Conservation (phyloP, 2,113 vertebrate genomes). For the Megaleporinus macrocephalus region DNA sequence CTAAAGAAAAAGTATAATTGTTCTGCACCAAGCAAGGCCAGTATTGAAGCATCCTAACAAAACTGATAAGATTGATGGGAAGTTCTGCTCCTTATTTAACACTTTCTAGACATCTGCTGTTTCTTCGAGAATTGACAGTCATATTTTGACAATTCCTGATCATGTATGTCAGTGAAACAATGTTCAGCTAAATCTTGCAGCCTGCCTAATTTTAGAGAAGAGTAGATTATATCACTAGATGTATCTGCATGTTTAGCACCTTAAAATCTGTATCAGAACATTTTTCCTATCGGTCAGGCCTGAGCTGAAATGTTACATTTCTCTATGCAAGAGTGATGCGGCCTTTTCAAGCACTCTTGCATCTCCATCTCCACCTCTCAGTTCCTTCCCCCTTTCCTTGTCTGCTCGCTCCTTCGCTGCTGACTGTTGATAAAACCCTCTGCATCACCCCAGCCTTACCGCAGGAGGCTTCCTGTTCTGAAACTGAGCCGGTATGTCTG, state of each 20-base stretch:
- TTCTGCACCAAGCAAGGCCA: neutral
- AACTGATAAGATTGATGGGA: neutral
- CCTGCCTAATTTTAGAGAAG: too few relatives aligned
- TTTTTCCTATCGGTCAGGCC: neutral
- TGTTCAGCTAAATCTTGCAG: too few relatives aligned
- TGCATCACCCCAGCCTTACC: constrained; percentile 67
- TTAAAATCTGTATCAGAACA: neutral
- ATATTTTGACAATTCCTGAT: too few relatives aligned
- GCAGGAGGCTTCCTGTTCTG: constrained; percentile 93
- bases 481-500: constrained; percentile 76
- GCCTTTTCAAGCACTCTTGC: neutral
- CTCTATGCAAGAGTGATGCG: neutral
- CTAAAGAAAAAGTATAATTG: too few relatives aligned
- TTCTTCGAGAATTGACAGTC: too few relatives aligned
- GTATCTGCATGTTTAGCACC: too few relatives aligned
- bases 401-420: constrained; percentile 23
- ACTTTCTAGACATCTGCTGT: neutral
- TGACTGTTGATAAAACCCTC: constrained; percentile 62
- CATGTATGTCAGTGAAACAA: too few relatives aligned
- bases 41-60: neutral
- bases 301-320: neutral
- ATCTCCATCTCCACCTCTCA: neutral
- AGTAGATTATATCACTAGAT: too few relatives aligned
- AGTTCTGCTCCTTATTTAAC: neutral
- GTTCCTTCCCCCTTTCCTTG: constrained; percentile 23